phyloP scores from a whole-genome alignment of 2,888 invertebrate genomes.

The Schrankia costaestrigalis region DNA sequence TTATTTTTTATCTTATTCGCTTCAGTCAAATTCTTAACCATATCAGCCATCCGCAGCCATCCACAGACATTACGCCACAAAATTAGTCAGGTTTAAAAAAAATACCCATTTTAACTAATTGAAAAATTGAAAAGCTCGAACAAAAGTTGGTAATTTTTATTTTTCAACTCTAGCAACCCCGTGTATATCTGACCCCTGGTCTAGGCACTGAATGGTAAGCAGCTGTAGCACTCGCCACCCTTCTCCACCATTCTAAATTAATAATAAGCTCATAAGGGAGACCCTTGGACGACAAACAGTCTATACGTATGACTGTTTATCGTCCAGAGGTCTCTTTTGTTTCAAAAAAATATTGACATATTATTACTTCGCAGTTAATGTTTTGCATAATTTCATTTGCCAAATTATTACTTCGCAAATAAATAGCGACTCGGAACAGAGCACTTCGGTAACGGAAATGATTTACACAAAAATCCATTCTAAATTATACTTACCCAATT shows the following conservation, averaged over 20 bases:
- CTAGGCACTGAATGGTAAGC: constrained; percentile 20
- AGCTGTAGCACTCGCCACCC: constrained; percentile 30
- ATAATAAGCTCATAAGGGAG: constrained; percentile 54
- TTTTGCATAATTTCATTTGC: not conserved
- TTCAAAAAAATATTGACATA: constrained; percentile 14
- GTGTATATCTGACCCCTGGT: constrained; percentile 31
- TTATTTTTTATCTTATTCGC: too few relatives aligned
- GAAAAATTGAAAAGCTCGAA: not conserved
- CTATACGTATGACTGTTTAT: constrained; percentile 49
- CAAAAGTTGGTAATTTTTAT: too few relatives aligned
- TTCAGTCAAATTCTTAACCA: too few relatives aligned
- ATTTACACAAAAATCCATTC: too few relatives aligned
- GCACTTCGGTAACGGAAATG: too few relatives aligned
- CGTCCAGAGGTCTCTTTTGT: constrained; percentile 52
- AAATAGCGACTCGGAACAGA: too few relatives aligned
- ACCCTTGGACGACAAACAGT: constrained; percentile 59
- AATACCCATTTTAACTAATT: not conserved
- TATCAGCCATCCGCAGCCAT: too few relatives aligned
- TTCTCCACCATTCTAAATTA: constrained; percentile 46
- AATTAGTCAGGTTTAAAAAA: too few relatives aligned
- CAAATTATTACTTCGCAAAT: too few relatives aligned
- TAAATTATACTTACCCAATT: too few relatives aligned
- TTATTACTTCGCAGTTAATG: not conserved
- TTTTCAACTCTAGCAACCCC: constrained; percentile 14
- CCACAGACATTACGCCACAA: too few relatives aligned